Percentiles rank a stretch among this genome's conserved stretches.
phyloP scores from a whole-genome alignment of 2,797 vertebrate species.

The Prunella strophiata region DNA sequence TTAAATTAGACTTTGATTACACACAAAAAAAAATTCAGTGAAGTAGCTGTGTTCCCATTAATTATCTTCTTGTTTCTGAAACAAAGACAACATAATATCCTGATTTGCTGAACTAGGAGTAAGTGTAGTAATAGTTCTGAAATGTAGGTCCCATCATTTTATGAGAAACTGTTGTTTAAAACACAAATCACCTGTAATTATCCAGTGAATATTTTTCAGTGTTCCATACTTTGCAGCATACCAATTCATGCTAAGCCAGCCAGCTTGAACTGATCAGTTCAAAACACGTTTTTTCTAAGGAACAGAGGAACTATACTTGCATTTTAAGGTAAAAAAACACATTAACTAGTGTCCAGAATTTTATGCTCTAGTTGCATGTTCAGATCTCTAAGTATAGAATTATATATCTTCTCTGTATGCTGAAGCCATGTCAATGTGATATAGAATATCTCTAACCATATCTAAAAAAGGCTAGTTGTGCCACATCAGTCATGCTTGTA shows the following conservation, averaged over 20 bases:
- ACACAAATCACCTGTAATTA: not conserved
- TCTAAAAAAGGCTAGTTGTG: not conserved
- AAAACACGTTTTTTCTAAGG: not conserved
- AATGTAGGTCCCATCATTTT: not conserved
- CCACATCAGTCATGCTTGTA: not conserved
- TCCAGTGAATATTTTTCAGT: not conserved
- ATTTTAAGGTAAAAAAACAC: not conserved
- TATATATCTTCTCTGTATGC: not conserved
- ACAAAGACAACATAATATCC: not conserved
- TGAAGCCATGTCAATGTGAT: not conserved
- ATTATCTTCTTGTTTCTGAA: not conserved
- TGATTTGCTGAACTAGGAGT: not conserved
- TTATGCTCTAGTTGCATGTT: not conserved
- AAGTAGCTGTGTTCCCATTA: not conserved
- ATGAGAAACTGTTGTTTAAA: not conserved
- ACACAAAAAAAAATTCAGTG: not conserved
- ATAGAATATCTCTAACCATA: not conserved
- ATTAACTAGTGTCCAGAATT: not conserved
- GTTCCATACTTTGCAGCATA: not conserved
- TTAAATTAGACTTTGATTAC: not conserved
- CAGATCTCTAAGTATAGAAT: not conserved
- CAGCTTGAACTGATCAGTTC: not conserved
- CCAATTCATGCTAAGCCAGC: not conserved
- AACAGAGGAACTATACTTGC: not conserved
- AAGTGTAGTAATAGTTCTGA: not conserved